Percentiles rank a stretch among this genome's conserved stretches.
Conservation (phyloP, 2,797 vertebrate species). For the Clarias fuscus region DNA sequence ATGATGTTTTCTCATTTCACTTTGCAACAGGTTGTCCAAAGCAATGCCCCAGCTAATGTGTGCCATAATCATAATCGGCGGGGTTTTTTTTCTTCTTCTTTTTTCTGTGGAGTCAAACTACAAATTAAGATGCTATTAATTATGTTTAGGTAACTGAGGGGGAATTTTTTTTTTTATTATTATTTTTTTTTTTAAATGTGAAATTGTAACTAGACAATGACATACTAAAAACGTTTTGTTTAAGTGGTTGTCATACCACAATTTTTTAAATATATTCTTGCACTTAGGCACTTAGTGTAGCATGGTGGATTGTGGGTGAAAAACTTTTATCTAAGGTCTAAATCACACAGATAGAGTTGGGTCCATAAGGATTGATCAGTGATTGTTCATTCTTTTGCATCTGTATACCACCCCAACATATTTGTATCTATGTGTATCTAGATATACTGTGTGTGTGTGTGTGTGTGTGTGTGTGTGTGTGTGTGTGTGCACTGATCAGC, state of each 20-base stretch:
- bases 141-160: neutral
- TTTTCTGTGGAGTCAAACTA: neutral
- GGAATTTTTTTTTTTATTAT: neutral
- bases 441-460: no score
- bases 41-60: no score
- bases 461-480: no score
- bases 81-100: neutral
- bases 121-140: neutral
- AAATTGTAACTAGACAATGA: neutral
- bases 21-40: no score
- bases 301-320: neutral
- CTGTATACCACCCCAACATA: neutral
- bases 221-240: neutral
- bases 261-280: neutral
- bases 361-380: neutral
- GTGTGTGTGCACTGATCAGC: no score
- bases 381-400: neutral
- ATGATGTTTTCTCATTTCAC: no score
- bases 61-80: no score
- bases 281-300: neutral
- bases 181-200: neutral
- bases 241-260: neutral
- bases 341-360: neutral
- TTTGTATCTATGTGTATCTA: neutral
- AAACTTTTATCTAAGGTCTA: neutral